Evolutionary conservation across 2,888 invertebrate genomes (phyloP), one percentile per base, ranked within the genome.

Genomic region (Linyphia triangularis): DNA sequence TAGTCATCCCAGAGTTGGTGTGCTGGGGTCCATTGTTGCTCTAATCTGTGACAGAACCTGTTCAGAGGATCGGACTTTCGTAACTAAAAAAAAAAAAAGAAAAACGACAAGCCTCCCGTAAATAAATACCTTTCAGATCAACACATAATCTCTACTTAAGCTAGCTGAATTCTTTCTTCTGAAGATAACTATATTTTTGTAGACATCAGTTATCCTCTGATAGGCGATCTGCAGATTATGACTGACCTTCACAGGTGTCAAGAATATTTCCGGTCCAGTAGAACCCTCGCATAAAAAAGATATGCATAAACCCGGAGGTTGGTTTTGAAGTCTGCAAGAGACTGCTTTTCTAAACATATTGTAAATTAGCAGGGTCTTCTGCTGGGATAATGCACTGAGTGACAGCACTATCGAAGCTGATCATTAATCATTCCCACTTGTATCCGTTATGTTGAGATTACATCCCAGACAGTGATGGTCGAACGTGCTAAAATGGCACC

Each of bases 361-460:
- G 33, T 77, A 77, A 77, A 77, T 77, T 77, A 77, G 19, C 37
- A n/a, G 40, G n/a, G 57, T 51, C 70, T 72, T 43, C 37, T 43
- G 26, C 67, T 19, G 16, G n/a, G 43, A 5, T 59, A 33, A 77
- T 63, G 33, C 37, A 33, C 19, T 63, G 61, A 77, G 61, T 77
- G 77, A 61, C 77, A 77, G 63, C 24, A 24, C 33, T 77, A 77
- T 77, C 63, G 61, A 63, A n/a, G 37, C 26, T 72, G 43, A 26
- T 19, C 63, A 24, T 61, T 77, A 61, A 37, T 77, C 77, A 63
- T 61, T 63, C 19, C 51, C 51, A 51, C 16, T 51, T 51, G 51
- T 51, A 51, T 51, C 51, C 51, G 51, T 51, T 51, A 51, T 51
- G 51, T n/a, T 51, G 51, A 51, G 51, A 51, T 51, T 51, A 51